A percentile compares a stretch with the other conserved stretches of the same genome.
Evolutionary conservation across 1,140 invertebrate species (phyloP).

Genomic region (Zeugodacus cucurbitae): DNA sequence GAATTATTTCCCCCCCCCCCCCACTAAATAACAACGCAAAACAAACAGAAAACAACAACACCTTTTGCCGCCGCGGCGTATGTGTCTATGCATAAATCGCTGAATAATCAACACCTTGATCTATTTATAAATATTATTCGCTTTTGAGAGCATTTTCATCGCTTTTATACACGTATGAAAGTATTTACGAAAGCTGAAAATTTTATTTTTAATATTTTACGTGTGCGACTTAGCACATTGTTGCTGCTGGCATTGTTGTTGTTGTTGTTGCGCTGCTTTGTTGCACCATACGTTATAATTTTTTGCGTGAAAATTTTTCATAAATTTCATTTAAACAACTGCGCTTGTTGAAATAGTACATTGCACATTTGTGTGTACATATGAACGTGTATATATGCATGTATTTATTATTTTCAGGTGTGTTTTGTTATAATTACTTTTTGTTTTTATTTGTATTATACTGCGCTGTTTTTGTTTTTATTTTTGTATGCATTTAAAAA

Average conservation of each 20-base stretch:
- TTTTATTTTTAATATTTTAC: conserved; percentile 15
- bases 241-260: neutral
- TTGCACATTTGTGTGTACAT: neutral
- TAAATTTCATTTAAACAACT: neutral
- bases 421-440: neutral
- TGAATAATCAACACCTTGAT: conserved; percentile 20
- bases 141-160: neutral
- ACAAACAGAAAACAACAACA: neutral
- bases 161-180: neutral
- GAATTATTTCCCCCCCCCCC: too few species aligned
- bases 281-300: neutral
- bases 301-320: conserved; percentile 3
- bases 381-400: neutral
- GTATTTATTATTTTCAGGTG: neutral
- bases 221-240: neutral
- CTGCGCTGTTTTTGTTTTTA: neutral
- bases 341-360: neutral
- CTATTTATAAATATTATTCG: conserved; percentile 25
- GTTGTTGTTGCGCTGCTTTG: neutral
- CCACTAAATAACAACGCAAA: too few species aligned
- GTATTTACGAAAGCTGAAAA: neutral
- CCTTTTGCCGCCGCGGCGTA: neutral
- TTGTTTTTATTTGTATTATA: neutral
- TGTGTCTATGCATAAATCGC: neutral
- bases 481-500: neutral